Evolutionary conservation across 2,113 vertebrate species (phyloP), one percentile per base, ranked within the genome.

Genomic region (Gallinago jamesoni): DNA sequence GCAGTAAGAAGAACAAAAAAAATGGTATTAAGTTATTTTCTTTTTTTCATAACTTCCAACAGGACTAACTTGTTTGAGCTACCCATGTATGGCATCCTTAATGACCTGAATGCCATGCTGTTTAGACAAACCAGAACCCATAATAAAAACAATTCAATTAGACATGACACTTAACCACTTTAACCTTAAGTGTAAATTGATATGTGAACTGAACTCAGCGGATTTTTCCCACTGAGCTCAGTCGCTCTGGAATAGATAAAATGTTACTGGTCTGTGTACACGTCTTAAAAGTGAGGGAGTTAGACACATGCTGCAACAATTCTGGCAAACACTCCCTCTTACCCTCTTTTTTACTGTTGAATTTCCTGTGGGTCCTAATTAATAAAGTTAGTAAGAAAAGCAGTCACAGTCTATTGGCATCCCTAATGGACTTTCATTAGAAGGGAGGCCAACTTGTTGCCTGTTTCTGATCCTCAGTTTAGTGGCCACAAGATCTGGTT

Each of bases 101-200:
- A 81, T 59, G 23, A 68, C 56, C 77, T 78, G 48, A 92, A 77
- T 67, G 43, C 13, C 76, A 70, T 47, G 37, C 68, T 96, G 63
- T 91, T 94, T 67, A 89, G 91, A 74, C 55, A 94, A 89, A 89
- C 37, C 62, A 78, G 73, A 89, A 72, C 14, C 47, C 3, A 0
- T 92, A 92, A 89, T 87, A 72, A 91, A 95, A 95, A n/a, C 76
- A 78, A 81, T 92, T 94, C 62, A 95, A 93, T 86, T 96, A 97
- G 87, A 86, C 24, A 41, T 72, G 53, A 84, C 60, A 92, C 39
- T 95, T 89, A 84, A 89, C 47, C 56, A 52, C 74, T 95, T 94
- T 95, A 81, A 60, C 68, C 64, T 90, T 92, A 92, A 93, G 60
- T 94, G 84, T 94, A 91, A 96, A 94, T 78, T 94, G 93, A 72